Evolutionary conservation across 2,113 vertebrate species (phyloP).

Genomic region (Salvelinus namaycush): DNA sequence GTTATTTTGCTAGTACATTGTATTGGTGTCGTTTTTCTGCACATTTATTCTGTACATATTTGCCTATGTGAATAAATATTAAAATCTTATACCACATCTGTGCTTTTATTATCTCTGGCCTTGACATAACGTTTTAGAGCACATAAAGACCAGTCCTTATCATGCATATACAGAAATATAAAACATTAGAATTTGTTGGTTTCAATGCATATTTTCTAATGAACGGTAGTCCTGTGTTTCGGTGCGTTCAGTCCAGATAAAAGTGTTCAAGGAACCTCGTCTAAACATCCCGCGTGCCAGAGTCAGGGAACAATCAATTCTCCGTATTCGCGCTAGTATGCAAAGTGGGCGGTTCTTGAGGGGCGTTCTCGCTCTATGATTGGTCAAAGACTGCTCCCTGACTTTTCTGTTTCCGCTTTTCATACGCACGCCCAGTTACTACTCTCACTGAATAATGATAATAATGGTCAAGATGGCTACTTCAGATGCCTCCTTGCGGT

Average conservation of each 20-base stretch:
- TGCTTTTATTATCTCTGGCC: too few species aligned
- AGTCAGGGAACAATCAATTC: constrained; percentile 32
- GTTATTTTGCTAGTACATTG: neutral
- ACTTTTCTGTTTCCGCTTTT: constrained; percentile 60
- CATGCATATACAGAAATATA: too few species aligned
- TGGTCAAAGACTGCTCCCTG: constrained; percentile 51
- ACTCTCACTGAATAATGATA: constrained; percentile 66
- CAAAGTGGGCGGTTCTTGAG: constrained; percentile 56
- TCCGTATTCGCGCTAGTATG: constrained; percentile 62
- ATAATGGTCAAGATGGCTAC: constrained; percentile 79
- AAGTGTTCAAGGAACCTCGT: neutral
- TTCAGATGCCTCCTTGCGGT: constrained; percentile 63
- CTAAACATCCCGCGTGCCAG: constrained; percentile 43
- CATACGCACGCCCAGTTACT: constrained; percentile 66
- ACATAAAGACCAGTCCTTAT: too few species aligned
- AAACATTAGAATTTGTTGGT: too few species aligned
- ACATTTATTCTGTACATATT: neutral
- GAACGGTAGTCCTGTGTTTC: too few species aligned
- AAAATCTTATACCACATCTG: too few species aligned
- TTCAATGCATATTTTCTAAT: too few species aligned
- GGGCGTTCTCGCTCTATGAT: constrained; percentile 42
- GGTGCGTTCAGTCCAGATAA: neutral
- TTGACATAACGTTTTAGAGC: too few species aligned
- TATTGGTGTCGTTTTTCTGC: neutral
- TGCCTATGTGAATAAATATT: neutral